Conservation (phyloP, 2,888 invertebrate genomes). For the Pegoplata infirma region DNA sequence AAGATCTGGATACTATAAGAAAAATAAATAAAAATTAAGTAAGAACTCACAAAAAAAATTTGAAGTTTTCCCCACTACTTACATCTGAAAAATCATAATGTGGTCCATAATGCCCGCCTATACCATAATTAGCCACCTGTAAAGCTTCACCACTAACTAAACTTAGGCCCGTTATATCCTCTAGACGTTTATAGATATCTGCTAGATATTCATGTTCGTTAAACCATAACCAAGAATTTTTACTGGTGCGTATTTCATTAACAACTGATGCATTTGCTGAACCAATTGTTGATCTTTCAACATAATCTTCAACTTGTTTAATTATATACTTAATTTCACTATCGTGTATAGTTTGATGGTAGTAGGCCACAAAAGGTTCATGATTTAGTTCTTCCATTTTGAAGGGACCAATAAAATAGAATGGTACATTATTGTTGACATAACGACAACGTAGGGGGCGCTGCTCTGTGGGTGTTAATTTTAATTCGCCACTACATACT, state of each 20-base stretch:
- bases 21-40: not conserved
- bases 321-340: constrained; percentile 56
- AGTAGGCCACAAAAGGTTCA: constrained; percentile 63
- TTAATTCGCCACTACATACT: constrained; percentile 79
- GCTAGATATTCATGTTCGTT: constrained; percentile 44
- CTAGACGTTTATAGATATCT: constrained; percentile 58
- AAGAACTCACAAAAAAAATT: not conserved
- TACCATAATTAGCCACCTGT: constrained; percentile 66
- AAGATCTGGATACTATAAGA: constrained; percentile 27
- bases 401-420: constrained; percentile 63
- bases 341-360: constrained; percentile 62
- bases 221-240: constrained; percentile 63
- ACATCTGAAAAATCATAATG: constrained; percentile 64
- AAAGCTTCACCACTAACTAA: constrained; percentile 59
- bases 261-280: rapidly evolving
- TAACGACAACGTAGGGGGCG: constrained; percentile 72
- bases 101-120: constrained; percentile 65
- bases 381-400: constrained; percentile 65
- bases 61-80: not conserved
- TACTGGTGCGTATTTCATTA: constrained; percentile 62
- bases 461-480: constrained; percentile 75
- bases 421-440: constrained; percentile 67
- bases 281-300: constrained; percentile 65
- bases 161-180: constrained; percentile 66
- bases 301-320: constrained; percentile 10